Percentiles rank a stretch among this genome's conserved stretches.
phyloP scores from a whole-genome alignment of 2,113 vertebrate genomes.

The Megaleporinus macrocephalus region DNA sequence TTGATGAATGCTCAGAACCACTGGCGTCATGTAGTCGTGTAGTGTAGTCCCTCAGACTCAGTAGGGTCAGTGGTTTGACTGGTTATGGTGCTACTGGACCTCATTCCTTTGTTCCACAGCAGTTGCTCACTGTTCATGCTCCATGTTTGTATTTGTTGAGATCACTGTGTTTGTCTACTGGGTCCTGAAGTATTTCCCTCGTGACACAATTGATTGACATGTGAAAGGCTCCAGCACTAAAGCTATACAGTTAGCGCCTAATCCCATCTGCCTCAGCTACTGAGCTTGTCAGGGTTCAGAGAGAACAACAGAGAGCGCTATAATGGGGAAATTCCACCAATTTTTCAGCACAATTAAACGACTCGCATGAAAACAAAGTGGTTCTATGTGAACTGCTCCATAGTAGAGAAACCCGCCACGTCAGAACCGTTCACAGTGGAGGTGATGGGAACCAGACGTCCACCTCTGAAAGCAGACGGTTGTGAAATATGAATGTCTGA shows the following conservation, averaged over 20 bases:
- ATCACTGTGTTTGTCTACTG: not conserved
- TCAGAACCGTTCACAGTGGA: too few species aligned
- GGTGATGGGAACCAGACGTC: too few species aligned
- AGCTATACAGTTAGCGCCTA: not conserved
- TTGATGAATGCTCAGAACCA: too few species aligned
- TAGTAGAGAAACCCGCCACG: too few species aligned
- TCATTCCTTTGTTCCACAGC: not conserved
- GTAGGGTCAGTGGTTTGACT: not conserved
- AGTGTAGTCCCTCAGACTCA: too few species aligned
- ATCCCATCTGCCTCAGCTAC: slow-evolving; percentile 3
- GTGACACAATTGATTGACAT: slow-evolving; percentile 24
- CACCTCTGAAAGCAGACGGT: too few species aligned
- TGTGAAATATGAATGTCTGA: too few species aligned
- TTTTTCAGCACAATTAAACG: too few species aligned
- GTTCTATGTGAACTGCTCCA: too few species aligned
- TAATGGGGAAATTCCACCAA: too few species aligned
- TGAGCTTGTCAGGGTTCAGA: slow-evolving; percentile 66
- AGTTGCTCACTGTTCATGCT: not conserved
- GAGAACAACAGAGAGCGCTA: slow-evolving; percentile 59
- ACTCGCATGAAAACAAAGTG: too few species aligned
- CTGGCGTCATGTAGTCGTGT: too few species aligned
- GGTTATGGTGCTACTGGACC: not conserved
- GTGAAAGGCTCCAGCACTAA: slow-evolving; percentile 8
- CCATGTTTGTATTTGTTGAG: not conserved
- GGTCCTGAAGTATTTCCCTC: not conserved